Percentiles rank a stretch among this genome's conserved stretches.
Conservation (phyloP, 92 coral and sea anemone species). For the Zoanthus gigantus region DNA sequence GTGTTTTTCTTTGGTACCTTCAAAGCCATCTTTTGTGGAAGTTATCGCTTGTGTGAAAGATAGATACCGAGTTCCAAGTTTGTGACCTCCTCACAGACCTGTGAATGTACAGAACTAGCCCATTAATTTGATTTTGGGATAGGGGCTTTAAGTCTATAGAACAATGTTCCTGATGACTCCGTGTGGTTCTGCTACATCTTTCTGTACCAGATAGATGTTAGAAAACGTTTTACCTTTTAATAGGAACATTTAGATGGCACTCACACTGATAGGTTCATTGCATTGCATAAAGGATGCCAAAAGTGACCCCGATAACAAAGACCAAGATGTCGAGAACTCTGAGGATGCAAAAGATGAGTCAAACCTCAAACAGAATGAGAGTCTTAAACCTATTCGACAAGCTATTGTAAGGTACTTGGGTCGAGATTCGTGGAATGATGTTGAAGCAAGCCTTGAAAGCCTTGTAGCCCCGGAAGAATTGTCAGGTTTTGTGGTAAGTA, state of each 20-base stretch:
- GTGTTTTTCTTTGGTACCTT: not conserved
- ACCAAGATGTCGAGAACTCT: too few relatives aligned
- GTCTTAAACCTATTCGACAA: not conserved
- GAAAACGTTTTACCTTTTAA: not conserved
- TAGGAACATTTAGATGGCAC: not conserved
- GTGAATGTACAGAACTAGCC: not conserved
- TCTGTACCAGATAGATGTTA: not conserved
- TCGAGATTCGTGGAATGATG: not conserved
- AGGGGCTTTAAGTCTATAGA: not conserved
- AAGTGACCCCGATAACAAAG: not conserved
- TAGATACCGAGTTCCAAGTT: not conserved
- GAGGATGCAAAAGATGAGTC: not conserved
- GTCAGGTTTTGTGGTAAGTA: not conserved
- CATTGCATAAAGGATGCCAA: not conserved
- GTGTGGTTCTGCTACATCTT: not conserved
- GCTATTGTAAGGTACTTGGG: slow-evolving; percentile 2
- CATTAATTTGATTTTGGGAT: not conserved
- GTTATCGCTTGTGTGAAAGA: not conserved
- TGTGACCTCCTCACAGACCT: not conserved
- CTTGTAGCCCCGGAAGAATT: slow-evolving; percentile 1
- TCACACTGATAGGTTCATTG: not conserved
- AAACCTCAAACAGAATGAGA: not conserved
- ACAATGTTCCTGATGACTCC: not conserved
- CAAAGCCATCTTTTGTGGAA: not conserved
- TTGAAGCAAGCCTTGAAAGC: not conserved